Conservation (phyloP, 2,888 invertebrate species). For the Ptycholaimellus sp. region DNA sequence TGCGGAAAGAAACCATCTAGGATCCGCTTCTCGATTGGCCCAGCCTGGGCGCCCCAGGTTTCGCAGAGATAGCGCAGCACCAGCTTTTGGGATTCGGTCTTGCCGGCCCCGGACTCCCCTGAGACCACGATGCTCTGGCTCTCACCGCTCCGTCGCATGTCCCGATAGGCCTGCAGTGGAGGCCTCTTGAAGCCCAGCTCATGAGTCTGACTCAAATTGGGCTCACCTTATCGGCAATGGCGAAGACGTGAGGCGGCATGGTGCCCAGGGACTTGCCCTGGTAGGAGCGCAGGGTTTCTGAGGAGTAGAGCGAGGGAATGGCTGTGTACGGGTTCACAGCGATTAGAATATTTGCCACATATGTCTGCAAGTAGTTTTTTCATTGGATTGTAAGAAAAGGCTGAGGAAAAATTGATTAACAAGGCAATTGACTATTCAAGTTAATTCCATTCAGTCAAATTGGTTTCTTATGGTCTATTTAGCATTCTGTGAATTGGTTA, state of each 20-base stretch:
- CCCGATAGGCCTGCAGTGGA: constrained; percentile 91
- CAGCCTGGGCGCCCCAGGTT: constrained; percentile 58
- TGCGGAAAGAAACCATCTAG: constrained; percentile 36
- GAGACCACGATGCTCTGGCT: constrained; percentile 92
- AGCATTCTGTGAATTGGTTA: too few species aligned
- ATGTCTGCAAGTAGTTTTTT: constrained; percentile 46
- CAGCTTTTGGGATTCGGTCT: constrained; percentile 95
- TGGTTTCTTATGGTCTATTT: too few species aligned
- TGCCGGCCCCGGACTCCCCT: constrained; percentile 58
- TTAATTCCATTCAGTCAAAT: too few species aligned
- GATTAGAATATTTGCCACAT: constrained; percentile 88
- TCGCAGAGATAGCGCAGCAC: constrained; percentile 77
- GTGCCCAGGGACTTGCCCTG: constrained; percentile 80
- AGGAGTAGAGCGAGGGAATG: constrained; percentile 60
- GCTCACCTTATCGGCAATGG: constrained; percentile 38
- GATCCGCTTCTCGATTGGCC: constrained; percentile 79
- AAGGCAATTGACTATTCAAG: background rate
- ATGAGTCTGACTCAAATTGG: constrained; percentile 35
- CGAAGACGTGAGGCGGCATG: constrained; percentile 82
- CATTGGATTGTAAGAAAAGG: too few species aligned
- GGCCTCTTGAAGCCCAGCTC: constrained; percentile 9
- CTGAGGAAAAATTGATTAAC: background rate
- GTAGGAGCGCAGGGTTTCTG: constrained; percentile 49
- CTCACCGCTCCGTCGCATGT: constrained; percentile 73
- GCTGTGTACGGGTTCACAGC: constrained; percentile 93